phyloP scores from a whole-genome alignment of 2,797 vertebrate genomes.

The Cossypha polioptera region DNA sequence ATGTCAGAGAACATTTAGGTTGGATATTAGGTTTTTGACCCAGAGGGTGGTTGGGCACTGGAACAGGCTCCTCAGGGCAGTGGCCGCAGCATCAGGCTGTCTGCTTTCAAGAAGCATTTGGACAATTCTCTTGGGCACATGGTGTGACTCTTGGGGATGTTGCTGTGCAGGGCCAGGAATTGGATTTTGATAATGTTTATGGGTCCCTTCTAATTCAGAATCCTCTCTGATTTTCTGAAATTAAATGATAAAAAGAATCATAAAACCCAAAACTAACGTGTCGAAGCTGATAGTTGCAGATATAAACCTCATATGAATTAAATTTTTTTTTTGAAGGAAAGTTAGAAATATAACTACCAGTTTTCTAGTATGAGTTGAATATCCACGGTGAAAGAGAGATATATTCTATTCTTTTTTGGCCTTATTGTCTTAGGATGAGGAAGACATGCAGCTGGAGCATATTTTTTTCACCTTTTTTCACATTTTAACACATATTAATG shows the following conservation, averaged over 20 bases:
- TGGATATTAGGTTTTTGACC: not conserved
- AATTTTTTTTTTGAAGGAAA: not conserved
- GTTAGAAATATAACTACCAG: not conserved
- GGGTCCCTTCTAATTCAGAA: not conserved
- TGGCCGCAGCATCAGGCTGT: not conserved
- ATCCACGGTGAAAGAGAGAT: fast-evolving
- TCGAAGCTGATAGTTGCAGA: not conserved
- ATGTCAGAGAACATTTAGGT: too few relatives aligned
- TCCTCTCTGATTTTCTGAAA: not conserved
- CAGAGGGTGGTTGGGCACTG: not conserved
- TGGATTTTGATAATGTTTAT: not conserved
- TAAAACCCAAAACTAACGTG: not conserved
- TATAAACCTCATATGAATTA: not conserved
- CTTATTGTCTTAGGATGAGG: not conserved
- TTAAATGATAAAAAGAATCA: not conserved
- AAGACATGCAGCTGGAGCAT: not conserved
- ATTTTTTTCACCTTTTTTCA: not conserved
- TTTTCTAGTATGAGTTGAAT: not conserved
- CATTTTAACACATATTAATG: not conserved
- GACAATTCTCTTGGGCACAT: not conserved
- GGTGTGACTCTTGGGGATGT: too few relatives aligned
- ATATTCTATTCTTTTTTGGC: not conserved
- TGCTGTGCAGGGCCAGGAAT: not conserved
- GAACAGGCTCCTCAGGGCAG: not conserved
- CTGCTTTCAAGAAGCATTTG: not conserved